Evolutionary conservation across 2,797 vertebrate species (phyloP), one percentile per base, ranked within the genome.

Genomic region (Phaenicophaeus curvirostris): DNA sequence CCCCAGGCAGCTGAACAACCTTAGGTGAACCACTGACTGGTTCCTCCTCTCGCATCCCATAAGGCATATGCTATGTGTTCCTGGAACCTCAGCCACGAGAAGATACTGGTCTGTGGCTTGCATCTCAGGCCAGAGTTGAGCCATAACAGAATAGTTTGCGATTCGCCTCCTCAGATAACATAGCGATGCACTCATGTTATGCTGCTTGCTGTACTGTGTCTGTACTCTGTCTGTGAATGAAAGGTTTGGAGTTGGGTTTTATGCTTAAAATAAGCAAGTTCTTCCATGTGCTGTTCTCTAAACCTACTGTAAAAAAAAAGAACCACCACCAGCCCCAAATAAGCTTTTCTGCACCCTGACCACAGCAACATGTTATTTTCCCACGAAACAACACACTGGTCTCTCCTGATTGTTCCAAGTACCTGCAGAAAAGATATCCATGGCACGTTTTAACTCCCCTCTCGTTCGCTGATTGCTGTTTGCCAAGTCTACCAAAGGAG

Each of bases 361-460:
- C 19, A 30, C 8, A 46, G n/a, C 8, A 27, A 27, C 9, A 53
- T 39, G 39, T 39, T 39, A 13, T 39, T 39, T 39, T 39, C 39
- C 39, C 39, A 39, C 9, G 13, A 39, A 82, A 73, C 33, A 42
- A 6, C n/a, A 27, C 16, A 15, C 1, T 15, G 30, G 13, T 28
- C 14, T 62, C n/a, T 58, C 27, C 37, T 12, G 13, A 73, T 27
- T 37, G 54, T 31, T 68, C 66, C 88, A 73, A 67, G 68, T 98
- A 99, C 99, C 99, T 98, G 99, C 99, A 39, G 99, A 99, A 98
- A 99, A 99, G 94, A 99, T 99, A 96, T 99, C 99, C 99, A 99
- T 99, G 68, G 99, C 98, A 85, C 98, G 98, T 89, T 98, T 98
- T 68, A 99, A 98, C 65, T 99, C 99, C 76, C 99, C 99, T 72